phyloP scores from a whole-genome alignment of 2,113 vertebrate species.

The Aegotheles bennettii region DNA sequence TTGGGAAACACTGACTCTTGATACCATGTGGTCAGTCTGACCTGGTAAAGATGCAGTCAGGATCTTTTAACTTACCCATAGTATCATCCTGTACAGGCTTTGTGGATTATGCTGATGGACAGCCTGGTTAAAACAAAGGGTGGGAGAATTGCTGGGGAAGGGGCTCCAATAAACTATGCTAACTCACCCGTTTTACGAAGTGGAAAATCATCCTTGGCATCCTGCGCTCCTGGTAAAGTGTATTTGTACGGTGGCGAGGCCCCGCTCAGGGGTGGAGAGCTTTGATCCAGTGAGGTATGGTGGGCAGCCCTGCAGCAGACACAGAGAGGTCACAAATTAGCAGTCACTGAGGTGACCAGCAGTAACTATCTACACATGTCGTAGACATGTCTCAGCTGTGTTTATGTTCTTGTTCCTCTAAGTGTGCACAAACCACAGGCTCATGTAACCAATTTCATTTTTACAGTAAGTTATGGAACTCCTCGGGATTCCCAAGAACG shows the following conservation, averaged over 20 bases:
- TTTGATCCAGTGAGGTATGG: slow-evolving; percentile 97
- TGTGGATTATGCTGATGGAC: not conserved
- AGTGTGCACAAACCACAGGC: slow-evolving; percentile 49
- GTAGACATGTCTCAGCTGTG: slow-evolving; percentile 41
- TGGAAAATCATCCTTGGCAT: slow-evolving; percentile 94
- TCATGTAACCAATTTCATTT: slow-evolving; percentile 32
- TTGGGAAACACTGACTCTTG: not conserved
- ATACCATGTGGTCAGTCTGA: not conserved
- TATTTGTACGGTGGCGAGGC: slow-evolving; percentile 92
- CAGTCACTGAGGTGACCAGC: slow-evolving; percentile 37
- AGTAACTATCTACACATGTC: slow-evolving; percentile 47
- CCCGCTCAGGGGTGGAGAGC: slow-evolving; percentile 91
- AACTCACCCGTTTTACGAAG: slow-evolving; percentile 95
- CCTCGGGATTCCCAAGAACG: not conserved
- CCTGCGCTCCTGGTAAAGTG: slow-evolving; percentile 84
- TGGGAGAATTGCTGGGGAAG: not conserved
- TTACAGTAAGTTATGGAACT: slow-evolving; percentile 6
- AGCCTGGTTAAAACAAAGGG: not conserved
- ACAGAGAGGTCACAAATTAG: slow-evolving; percentile 50
- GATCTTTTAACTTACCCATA: not conserved
- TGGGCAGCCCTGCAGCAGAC: slow-evolving; percentile 86
- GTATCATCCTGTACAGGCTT: not conserved
- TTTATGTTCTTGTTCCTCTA: slow-evolving; percentile 40
- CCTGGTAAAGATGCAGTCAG: not conserved
- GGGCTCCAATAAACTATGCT: not conserved